phyloP scores from a whole-genome alignment of 2,113 vertebrate species.

The Pipra filicauda region DNA sequence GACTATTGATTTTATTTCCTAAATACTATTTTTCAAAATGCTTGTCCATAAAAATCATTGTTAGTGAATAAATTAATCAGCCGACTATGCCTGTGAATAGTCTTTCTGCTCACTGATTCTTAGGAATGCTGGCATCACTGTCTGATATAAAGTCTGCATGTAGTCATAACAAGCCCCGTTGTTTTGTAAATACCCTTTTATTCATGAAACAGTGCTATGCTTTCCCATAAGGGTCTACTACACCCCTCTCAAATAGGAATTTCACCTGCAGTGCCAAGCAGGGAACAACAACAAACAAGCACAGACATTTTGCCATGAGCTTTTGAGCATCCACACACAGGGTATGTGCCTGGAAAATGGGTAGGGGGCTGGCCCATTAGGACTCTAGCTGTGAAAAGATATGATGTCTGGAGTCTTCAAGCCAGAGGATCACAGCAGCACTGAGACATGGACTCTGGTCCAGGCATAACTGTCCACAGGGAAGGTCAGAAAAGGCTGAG shows the following conservation, averaged over 20 bases:
- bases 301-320: background rate
- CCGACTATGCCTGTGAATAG: slow-evolving; percentile 10
- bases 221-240: background rate
- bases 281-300: background rate
- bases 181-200: slow-evolving; percentile 58
- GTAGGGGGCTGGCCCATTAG: accelerated
- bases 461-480: background rate
- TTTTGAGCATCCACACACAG: background rate
- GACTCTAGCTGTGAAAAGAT: background rate
- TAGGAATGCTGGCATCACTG: slow-evolving; percentile 11
- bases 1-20: slow-evolving; percentile 36
- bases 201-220: background rate
- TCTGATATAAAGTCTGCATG: slow-evolving; percentile 4
- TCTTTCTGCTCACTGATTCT: slow-evolving; percentile 22
- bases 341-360: background rate
- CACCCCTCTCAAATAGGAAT: background rate
- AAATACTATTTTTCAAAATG: slow-evolving; percentile 6
- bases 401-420: background rate
- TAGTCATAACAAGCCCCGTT: slow-evolving; percentile 26
- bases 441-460: background rate
- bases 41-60: background rate
- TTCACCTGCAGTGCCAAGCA: background rate
- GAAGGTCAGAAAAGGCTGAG: background rate
- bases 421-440: background rate
- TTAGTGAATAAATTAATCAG: slow-evolving; percentile 39